Percentiles rank a stretch among this genome's conserved stretches.
Evolutionary conservation across 2,797 vertebrate genomes (phyloP).

Genomic region (Macroramphosus scolopax): DNA sequence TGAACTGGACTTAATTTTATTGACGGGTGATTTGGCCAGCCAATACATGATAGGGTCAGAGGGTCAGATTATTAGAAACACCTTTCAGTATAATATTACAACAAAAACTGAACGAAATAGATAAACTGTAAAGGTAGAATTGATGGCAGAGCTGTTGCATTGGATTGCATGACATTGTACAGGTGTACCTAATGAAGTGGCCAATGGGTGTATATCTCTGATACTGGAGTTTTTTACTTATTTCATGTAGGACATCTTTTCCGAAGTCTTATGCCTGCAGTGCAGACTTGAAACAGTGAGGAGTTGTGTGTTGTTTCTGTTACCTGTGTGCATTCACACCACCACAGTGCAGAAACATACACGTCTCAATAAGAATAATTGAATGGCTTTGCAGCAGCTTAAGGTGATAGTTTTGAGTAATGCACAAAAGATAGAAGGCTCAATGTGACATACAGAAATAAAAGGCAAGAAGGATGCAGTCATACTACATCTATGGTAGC

Average conservation of each 20-base stretch:
- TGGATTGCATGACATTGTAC: no score
- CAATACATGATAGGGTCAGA: no score
- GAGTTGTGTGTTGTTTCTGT: conserved; percentile 63
- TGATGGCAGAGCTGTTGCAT: no score
- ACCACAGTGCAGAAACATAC: conserved; percentile 42
- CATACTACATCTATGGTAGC: conserved; percentile 25
- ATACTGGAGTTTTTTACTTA: neutral
- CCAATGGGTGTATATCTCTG: no score
- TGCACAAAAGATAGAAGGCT: conserved; percentile 36
- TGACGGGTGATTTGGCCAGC: no score
- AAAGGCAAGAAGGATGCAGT: conserved; percentile 9
- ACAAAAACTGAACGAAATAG: no score
- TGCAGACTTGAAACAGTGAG: conserved; percentile 31
- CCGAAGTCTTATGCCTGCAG: conserved; percentile 13
- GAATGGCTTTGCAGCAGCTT: conserved; percentile 41
- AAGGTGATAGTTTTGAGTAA: conserved; percentile 38
- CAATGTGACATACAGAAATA: conserved; percentile 26
- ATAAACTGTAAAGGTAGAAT: no score
- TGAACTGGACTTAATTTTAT: no score
- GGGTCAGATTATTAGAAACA: no score
- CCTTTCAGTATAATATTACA: no score
- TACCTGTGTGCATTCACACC: conserved; percentile 44
- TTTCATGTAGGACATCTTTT: conserved; percentile 7
- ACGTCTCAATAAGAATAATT: conserved; percentile 26
- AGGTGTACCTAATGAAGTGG: no score